Conservation (phyloP, 2,113 vertebrate species). For the Grammomys surdaster region DNA sequence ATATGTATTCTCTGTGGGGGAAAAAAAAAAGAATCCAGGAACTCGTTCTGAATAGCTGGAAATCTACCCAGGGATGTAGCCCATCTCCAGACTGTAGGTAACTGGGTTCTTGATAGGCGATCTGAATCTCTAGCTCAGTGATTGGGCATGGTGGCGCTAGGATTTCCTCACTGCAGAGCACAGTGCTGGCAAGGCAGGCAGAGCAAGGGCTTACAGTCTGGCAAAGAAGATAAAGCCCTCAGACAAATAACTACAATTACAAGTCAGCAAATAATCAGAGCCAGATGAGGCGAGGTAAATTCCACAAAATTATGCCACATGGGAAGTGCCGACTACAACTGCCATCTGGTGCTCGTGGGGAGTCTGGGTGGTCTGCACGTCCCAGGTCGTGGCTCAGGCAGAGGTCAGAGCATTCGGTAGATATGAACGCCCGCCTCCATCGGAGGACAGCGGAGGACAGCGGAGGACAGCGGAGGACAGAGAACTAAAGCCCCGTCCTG, state of each 20-base stretch:
- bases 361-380: conserved; percentile 63
- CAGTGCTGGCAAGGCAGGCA: neutral
- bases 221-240: conserved; percentile 33
- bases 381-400: conserved; percentile 21
- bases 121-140: neutral
- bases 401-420: neutral
- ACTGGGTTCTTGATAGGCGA: neutral
- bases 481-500: neutral
- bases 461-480: neutral
- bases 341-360: conserved; percentile 18
- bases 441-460: neutral
- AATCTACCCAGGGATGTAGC: neutral
- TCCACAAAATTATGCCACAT: neutral
- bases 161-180: neutral
- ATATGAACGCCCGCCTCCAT: neutral
- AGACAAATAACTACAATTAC: conserved; percentile 34
- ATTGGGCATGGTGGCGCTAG: neutral
- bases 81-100: neutral
- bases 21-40: conserved; percentile 9
- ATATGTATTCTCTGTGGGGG: neutral
- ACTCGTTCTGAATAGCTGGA: neutral
- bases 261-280: conserved; percentile 67
- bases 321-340: neutral
- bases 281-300: conserved; percentile 61
- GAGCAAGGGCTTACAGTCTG: neutral